phyloP scores from a whole-genome alignment of 2,797 vertebrate species.

The Prunella strophiata region DNA sequence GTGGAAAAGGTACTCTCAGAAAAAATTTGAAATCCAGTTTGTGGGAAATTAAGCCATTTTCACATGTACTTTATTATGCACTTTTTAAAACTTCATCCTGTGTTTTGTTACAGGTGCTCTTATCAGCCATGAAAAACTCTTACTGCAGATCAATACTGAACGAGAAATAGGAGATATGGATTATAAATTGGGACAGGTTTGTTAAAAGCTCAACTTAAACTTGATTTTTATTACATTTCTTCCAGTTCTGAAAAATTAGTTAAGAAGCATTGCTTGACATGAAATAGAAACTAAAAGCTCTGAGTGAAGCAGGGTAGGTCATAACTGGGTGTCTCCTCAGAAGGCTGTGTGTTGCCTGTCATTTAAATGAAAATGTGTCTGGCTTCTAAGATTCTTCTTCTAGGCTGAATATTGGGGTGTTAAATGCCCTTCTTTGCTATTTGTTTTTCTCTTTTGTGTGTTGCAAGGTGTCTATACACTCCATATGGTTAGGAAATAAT shows the following conservation, averaged over 20 bases:
- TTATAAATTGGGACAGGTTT: constrained; percentile 95
- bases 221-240: not conserved
- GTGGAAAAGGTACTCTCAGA: not conserved
- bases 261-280: not conserved
- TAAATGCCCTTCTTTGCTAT: not conserved
- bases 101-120: constrained; percentile 80
- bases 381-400: not conserved
- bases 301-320: not conserved
- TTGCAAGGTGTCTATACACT: constrained; percentile 94
- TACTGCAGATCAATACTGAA: constrained; percentile 96
- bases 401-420: not conserved
- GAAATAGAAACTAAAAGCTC: not conserved
- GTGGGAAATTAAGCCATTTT: not conserved
- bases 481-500: constrained; percentile 95
- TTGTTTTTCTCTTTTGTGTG: not conserved
- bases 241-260: not conserved
- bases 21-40: not conserved
- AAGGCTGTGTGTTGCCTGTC: not conserved
- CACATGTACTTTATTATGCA: not conserved
- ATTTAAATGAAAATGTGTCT: not conserved
- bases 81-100: not conserved
- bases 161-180: constrained; percentile 95
- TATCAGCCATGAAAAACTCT: constrained; percentile 93
- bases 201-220: not conserved
- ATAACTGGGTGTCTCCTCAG: not conserved